These are phyloP conservation scores for Mizuhopecten yessoensis DNA, from an alignment of 1,140 invertebrate genomes.

Conservation along the genomic window DNA sequence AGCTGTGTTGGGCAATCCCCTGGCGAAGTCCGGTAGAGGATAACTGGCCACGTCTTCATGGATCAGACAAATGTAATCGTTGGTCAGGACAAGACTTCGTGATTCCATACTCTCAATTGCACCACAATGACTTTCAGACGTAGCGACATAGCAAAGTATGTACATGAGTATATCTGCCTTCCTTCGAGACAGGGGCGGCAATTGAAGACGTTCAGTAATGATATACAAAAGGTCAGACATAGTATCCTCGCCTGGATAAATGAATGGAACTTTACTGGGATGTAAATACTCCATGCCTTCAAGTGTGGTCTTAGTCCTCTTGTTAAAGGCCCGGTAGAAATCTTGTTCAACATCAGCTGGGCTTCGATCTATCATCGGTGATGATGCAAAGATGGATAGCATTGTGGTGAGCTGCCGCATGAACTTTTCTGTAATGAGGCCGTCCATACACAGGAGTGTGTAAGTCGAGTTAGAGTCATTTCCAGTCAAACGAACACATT, in stretches of 20 bases:
- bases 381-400: constrained; percentile 70
- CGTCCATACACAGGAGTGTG: constrained; percentile 76
- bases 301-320: constrained; percentile 72
- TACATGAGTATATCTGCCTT: constrained; percentile 72
- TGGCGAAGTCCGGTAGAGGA: constrained; percentile 81
- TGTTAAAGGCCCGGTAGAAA: constrained; percentile 77
- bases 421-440: constrained; percentile 70
- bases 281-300: constrained; percentile 78
- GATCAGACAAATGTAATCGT: constrained; percentile 74
- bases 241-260: constrained; percentile 80
- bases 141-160: constrained; percentile 72
- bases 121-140: constrained; percentile 56
- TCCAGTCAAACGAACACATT: constrained; percentile 79
- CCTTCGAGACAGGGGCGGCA: constrained; percentile 52
- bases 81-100: constrained; percentile 78
- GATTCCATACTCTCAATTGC: constrained; percentile 62
- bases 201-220: constrained; percentile 70
- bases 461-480: constrained; percentile 72
- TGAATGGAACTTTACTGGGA: constrained; percentile 79
- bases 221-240: constrained; percentile 79
- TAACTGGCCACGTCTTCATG: constrained; percentile 81
- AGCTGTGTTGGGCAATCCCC: constrained; percentile 76
- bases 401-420: constrained; percentile 74
- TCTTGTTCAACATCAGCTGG: constrained; percentile 77
- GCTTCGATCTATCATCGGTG: constrained; percentile 73